Evolutionary conservation across 1,140 invertebrate genomes (phyloP).

Genomic region (Drosophila kurseongensis): DNA sequence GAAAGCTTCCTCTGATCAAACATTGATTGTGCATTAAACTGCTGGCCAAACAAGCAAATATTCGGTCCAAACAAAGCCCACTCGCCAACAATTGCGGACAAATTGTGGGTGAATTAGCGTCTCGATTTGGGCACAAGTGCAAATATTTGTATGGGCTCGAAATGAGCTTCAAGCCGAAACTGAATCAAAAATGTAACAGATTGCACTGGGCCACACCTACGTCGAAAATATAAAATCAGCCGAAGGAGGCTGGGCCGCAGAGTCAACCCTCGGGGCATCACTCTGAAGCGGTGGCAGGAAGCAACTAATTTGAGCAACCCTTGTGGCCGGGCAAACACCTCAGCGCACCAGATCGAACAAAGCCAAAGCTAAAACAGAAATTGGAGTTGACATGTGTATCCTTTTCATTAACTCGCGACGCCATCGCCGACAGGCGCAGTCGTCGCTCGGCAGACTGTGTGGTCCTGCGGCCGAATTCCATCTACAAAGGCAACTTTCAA

Average conservation of each 20-base stretch:
- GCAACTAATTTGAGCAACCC: constrained; percentile 80
- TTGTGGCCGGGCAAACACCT: constrained; percentile 73
- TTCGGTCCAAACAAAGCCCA: constrained; percentile 43
- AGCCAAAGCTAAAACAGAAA: constrained; percentile 63
- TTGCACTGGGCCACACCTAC: constrained; percentile 73
- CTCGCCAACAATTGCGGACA: constrained; percentile 64
- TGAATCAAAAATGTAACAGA: constrained; percentile 77
- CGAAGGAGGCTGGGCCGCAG: constrained; percentile 7
- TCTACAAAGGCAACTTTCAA: constrained; percentile 21
- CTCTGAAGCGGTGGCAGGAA: constrained; percentile 47
- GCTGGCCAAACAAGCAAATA: constrained; percentile 63
- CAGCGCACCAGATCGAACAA: constrained; percentile 41
- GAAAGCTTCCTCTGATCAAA: constrained; percentile 64
- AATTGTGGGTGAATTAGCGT: constrained; percentile 74
- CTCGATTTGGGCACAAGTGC: constrained; percentile 59
- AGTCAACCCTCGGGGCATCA: constrained; percentile 56
- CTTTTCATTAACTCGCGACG: constrained; percentile 84
- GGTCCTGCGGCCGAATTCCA: constrained; percentile 37
- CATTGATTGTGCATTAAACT: constrained; percentile 79
- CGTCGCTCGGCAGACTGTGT: constrained; percentile 34
- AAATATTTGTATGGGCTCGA: constrained; percentile 70
- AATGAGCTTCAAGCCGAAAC: constrained; percentile 46
- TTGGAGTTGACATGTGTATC: constrained; percentile 84
- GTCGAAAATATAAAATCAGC: constrained; percentile 24
- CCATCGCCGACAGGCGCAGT: constrained; percentile 48